Base-by-base conservation (phyloP, 92 coral and sea anemone species). In the Bergia sp. region DNA sequence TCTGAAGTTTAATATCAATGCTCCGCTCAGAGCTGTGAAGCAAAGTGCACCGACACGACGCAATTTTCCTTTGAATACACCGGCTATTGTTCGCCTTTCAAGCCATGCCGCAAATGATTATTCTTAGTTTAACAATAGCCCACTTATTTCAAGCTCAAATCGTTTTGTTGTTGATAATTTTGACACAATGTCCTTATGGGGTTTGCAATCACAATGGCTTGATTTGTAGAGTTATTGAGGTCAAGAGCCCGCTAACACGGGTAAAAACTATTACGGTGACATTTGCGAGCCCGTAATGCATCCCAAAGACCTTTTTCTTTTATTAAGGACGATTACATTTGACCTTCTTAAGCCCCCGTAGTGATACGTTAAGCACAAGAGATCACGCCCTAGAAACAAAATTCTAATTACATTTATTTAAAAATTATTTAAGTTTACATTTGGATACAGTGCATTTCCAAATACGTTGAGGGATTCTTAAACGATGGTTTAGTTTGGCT, bases 91-190 rank as follows among this genome's bases (percentile, higher is more conserved):
- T 91, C 95, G 93, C 91, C 65, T 91, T 90, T 90, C 72, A 84
- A 80, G 88, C 77, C 76, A 87, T 81, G 95, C 98, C 94, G 98
- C 92, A 95, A 95, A 89, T 89, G 80, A 82, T 90, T 79, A 91
- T 89, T 88, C 93, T 81, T 91, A 83, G 40, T 75, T 81, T 82
- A 39, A 95, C 96, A 95, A 93, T 90, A 92, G 88, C 53, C 94
- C 96, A 95, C 96, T 92, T 93, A 95, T 91, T 88, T 85, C 93
- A 89, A 91, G 91, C 95, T 74, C 93, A 80, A 89, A 92, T 69
- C 95, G 90, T 86, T 90, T 95, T 93, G 96, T 95, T 94, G 93
- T 90, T 95, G 95, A 77, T 95, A 95, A 93, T 95, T 95, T 93
- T 67, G 76, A 89, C 92, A 92, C 98, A 93, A 93, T 91, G 77